These are phyloP conservation scores for Clivina fossor DNA, from an alignment of 2,888 invertebrate genomes.

Conservation along the genomic window DNA sequence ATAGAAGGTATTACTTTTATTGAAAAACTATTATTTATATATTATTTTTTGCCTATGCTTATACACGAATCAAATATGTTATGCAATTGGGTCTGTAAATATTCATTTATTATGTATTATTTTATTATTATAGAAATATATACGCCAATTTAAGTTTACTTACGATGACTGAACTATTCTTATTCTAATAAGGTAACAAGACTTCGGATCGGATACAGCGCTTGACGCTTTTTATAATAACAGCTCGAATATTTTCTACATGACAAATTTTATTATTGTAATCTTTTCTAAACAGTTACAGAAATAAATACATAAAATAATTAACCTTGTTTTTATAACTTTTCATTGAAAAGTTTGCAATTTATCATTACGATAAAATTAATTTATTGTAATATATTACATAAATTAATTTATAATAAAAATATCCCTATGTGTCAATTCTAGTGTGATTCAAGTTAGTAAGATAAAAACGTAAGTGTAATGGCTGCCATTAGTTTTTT, in stretches of 20 bases:
- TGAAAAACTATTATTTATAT: constrained; percentile 27
- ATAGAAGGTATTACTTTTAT: constrained; percentile 24
- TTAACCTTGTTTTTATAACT: not conserved
- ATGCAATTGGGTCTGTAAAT: constrained; percentile 31
- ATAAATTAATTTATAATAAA: no score
- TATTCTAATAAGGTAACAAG: constrained; percentile 13
- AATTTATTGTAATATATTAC: not conserved
- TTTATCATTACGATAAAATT: not conserved
- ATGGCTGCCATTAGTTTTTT: constrained; percentile 28
- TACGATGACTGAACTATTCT: constrained; percentile 28
- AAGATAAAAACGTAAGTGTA: constrained; percentile 27
- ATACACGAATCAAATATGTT: constrained; percentile 32
- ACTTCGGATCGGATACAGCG: constrained; percentile 10
- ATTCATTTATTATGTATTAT: constrained; percentile 31
- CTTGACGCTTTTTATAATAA: constrained; percentile 16
- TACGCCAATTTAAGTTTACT: constrained; percentile 28
- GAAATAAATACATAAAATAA: constrained; percentile 14
- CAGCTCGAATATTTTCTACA: constrained; percentile 17
- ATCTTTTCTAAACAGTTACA: constrained; percentile 24
- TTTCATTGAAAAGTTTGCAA: no score
- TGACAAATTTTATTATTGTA: constrained; percentile 21
- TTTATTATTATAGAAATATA: constrained; percentile 29
- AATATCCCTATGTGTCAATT: no score
- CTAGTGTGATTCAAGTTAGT: no score
- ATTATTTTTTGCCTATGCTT: constrained; percentile 28